Base-by-base conservation (phyloP, 2,113 vertebrate species). In the Ursus arctos region DNA sequence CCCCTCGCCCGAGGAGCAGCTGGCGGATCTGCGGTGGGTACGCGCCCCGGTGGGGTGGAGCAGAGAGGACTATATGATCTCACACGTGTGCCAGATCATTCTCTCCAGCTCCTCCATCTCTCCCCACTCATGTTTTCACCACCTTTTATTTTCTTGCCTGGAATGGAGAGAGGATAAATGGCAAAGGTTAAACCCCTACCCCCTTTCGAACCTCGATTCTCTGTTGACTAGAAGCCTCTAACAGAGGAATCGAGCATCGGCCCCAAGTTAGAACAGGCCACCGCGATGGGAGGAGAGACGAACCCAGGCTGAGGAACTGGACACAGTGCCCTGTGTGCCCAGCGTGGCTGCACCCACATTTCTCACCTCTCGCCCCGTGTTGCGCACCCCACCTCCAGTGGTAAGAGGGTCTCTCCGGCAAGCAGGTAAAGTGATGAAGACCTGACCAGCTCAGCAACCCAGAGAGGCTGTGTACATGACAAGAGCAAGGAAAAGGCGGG, bases 381-480 rank as follows among this genome's bases (percentile, higher is more conserved):
- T 1, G 1, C 19, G 40, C 33, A 59, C 57, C 86, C 72, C 19
- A 5, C 72, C 55, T 53, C 59, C 76, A 40, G n/a, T 2, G 26
- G 33, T 67, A 49, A 43, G 3, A 43, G 24, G 33, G 51, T 63
- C 33, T 76, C 11, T 36, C 43, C 43, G 33, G 83, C 49, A 92
- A 76, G 71, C 24, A 72, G 67, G 40, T 51, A 47, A 16, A 33
- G 53, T 43, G 26, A 53, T 26, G 40, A 88, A 84, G 43, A 57
- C 14, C 49, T 15, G 51, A 22, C 9, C 16, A 79, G 77, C 61
- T 43, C 0, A 43, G 47, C 36, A 26, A 81, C 24, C 6, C 14
- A 7, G 0, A 57, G 14, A 80, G 24, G 16, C 13, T 19, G 13
- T 19, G 16, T 18, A 11, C 2, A 0, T 0, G 5, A 55, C 43